These are phyloP conservation scores for Ciconia boyciana DNA, from an alignment of 2,113 vertebrate species.

Conservation along the genomic window DNA sequence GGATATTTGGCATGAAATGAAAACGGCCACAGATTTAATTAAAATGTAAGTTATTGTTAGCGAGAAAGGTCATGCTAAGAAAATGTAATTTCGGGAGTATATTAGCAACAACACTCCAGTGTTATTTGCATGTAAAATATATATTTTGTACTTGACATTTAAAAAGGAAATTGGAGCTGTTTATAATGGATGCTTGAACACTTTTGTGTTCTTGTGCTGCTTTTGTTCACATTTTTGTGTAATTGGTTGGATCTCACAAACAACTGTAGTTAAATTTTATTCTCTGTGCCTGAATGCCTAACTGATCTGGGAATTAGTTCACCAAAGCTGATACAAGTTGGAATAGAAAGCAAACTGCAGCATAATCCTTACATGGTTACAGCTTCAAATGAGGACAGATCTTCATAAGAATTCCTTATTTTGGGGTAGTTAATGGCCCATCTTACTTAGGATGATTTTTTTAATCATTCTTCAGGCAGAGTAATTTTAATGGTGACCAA, in stretches of 20 bases:
- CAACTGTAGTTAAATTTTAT: slow-evolving; percentile 31
- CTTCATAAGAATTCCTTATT: neutral
- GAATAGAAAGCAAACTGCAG: neutral
- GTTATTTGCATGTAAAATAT: slow-evolving; percentile 72
- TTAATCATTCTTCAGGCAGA: neutral
- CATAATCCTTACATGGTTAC: neutral
- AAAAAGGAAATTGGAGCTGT: slow-evolving; percentile 63
- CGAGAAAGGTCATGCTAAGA: slow-evolving; percentile 75
- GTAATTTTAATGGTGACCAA: neutral
- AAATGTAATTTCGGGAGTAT: slow-evolving; percentile 72
- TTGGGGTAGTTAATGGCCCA: neutral
- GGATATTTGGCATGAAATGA: slow-evolving; percentile 62
- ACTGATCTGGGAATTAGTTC: slow-evolving; percentile 16
- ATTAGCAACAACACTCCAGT: slow-evolving; percentile 63
- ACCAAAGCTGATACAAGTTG: neutral
- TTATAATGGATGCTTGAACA: slow-evolving; percentile 57
- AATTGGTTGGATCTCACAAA: slow-evolving; percentile 45
- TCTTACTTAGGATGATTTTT: neutral
- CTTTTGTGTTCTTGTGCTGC: slow-evolving; percentile 47
- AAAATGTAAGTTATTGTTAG: slow-evolving; percentile 78
- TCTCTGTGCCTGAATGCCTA: slow-evolving; percentile 3
- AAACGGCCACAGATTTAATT: slow-evolving; percentile 75
- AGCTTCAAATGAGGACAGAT: slow-evolving; percentile 4
- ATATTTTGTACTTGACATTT: slow-evolving; percentile 76
- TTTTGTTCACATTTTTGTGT: slow-evolving; percentile 45